Percentiles rank a stretch among this genome's conserved stretches.
Evolutionary conservation across 2,113 vertebrate species (phyloP).

Genomic region (Aepyceros melampus): DNA sequence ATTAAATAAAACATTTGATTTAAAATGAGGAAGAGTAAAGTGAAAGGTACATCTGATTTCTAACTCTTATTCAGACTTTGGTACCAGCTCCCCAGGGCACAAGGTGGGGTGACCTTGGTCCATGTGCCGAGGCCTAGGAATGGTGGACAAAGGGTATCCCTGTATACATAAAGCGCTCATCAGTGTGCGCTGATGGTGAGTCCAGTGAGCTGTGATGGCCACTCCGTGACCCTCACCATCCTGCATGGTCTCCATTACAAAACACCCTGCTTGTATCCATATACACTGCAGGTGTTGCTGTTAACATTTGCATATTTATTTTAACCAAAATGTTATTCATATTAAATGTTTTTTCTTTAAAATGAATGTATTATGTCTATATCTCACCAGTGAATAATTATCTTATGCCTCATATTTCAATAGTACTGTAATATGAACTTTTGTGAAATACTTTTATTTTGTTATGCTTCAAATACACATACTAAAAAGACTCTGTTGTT

Average conservation of each 20-base stretch:
- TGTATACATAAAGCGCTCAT: not conserved
- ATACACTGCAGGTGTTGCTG: slow-evolving; percentile 27
- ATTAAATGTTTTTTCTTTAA: slow-evolving; percentile 70
- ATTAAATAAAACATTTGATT: slow-evolving; percentile 13
- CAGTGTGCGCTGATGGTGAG: not conserved
- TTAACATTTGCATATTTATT: slow-evolving; percentile 79
- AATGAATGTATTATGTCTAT: slow-evolving; percentile 70
- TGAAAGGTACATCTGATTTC: slow-evolving; percentile 7
- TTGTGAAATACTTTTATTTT: slow-evolving; percentile 74
- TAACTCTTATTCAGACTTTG: not conserved
- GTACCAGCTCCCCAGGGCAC: not conserved
- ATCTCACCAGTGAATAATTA: slow-evolving; percentile 62
- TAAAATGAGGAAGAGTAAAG: not conserved
- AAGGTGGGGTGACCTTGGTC: not conserved
- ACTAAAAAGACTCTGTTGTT: slow-evolving; percentile 55
- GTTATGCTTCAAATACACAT: slow-evolving; percentile 65
- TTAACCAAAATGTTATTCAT: slow-evolving; percentile 57
- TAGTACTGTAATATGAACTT: slow-evolving; percentile 67
- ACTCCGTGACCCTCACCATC: not conserved
- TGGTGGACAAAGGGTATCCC: not conserved
- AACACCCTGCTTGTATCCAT: slow-evolving; percentile 28
- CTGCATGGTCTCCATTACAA: not conserved
- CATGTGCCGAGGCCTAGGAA: not conserved
- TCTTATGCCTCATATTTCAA: slow-evolving; percentile 66
- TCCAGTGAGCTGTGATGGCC: not conserved